phyloP scores from a whole-genome alignment of 2,888 invertebrate genomes.

The Nomada ruficornis region DNA sequence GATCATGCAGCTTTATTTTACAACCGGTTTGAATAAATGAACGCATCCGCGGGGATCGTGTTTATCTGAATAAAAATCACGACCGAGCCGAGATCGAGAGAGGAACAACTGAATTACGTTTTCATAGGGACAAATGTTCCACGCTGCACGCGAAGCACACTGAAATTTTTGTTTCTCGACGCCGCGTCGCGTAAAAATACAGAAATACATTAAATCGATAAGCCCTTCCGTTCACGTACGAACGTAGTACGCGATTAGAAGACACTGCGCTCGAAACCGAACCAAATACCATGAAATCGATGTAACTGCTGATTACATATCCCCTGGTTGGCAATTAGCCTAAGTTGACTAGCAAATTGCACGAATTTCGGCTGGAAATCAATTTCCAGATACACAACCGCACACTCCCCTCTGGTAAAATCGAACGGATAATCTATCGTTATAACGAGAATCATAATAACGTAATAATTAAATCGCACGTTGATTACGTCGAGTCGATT shows the following conservation, averaged over 20 bases:
- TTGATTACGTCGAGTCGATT: conserved; percentile 23
- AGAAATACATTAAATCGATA: too few relatives aligned
- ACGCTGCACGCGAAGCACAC: not conserved
- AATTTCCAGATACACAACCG: conserved; percentile 35
- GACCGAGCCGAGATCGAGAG: too few relatives aligned
- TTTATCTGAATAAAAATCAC: conserved; percentile 26
- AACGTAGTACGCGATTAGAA: too few relatives aligned
- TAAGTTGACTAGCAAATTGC: conserved; percentile 26
- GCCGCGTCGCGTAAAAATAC: too few relatives aligned
- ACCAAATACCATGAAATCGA: not conserved
- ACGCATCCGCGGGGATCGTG: not conserved
- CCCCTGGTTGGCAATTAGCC: conserved; percentile 22
- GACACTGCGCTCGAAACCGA: not conserved
- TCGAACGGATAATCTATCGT: conserved; percentile 8
- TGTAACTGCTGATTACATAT: conserved; percentile 28
- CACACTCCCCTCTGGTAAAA: not conserved
- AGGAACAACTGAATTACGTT: not conserved
- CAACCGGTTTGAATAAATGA: conserved; percentile 15
- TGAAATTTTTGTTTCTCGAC: not conserved
- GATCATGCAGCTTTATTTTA: conserved; percentile 25
- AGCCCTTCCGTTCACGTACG: too few relatives aligned
- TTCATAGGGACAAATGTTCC: conserved; percentile 4
- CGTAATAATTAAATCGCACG: conserved; percentile 32
- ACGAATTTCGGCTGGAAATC: conserved; percentile 23
- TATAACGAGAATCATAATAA: conserved; percentile 14